Conservation (phyloP, 2,113 vertebrate genomes). For the Syngnathoides biaculeatus region DNA sequence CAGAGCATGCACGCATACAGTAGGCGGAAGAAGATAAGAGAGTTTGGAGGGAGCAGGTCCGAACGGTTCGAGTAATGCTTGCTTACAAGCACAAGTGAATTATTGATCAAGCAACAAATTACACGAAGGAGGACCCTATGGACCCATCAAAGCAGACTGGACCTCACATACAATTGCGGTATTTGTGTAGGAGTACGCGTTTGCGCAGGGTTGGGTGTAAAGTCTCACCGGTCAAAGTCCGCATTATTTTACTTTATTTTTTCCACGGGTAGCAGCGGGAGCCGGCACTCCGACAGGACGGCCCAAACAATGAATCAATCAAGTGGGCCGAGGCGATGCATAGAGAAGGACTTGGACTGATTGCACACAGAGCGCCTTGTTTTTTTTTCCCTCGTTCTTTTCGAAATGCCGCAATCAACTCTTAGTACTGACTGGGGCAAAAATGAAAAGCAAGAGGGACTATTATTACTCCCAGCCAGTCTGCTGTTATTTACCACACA, state of each 20-base stretch:
- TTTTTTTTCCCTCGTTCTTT: constrained; percentile 52
- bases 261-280: constrained; percentile 43
- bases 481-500: constrained; percentile 4
- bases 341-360: constrained; percentile 64
- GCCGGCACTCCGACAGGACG: constrained; percentile 58
- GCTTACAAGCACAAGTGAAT: constrained; percentile 5
- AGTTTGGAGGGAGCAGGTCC: not conserved
- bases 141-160: not conserved
- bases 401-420: constrained; percentile 34
- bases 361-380: constrained; percentile 52
- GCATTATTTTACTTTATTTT: too few species aligned
- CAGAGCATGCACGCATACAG: not conserved
- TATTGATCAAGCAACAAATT: constrained; percentile 8
- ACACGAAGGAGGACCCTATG: constrained; percentile 6
- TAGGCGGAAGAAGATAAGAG: not conserved
- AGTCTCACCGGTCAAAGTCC: constrained; percentile 44
- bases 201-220: constrained; percentile 12
- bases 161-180: constrained; percentile 20
- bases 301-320: constrained; percentile 71
- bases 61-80: constrained; percentile 1
- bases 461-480: constrained; percentile 24
- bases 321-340: constrained; percentile 57
- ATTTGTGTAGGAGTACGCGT: not conserved
- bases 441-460: constrained; percentile 45
- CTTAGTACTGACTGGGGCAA: constrained; percentile 36